Base-by-base conservation (phyloP, 2,797 vertebrate genomes). In the Austrolebias charrua region DNA sequence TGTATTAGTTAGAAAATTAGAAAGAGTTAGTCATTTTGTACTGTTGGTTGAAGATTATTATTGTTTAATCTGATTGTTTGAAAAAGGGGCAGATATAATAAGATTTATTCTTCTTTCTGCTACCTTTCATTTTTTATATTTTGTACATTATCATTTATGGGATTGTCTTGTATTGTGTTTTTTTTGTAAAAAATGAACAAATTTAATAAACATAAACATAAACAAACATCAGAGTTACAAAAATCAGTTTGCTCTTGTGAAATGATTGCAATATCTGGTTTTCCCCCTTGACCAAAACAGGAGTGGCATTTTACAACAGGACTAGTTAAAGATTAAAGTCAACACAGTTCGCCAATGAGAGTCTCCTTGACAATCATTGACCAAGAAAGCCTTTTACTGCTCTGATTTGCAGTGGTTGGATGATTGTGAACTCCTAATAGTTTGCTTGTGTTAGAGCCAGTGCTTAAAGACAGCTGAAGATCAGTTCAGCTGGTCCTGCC, bases 291-390 rank as follows among this genome's bases (percentile, higher is more conserved):
- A 55, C 58, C 52, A 66, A 29, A 6, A 67, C 55, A 76, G 76
- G 86, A 79, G 78, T 62, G 83, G 59, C 47, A 61, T 69, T 57
- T 45, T 61, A 55, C 50, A 53, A 53, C 14, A 51, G 20, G 20
- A 38, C 74, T 54, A 69, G 76, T 78, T 70, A 78, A 85, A 84
- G 72, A 73, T 77, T 74, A 69, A 76, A 55, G 60, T 76, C 49
- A 44, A 60, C 52, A 20, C 66, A 76, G 80, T 79, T 55, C 67
- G 48, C 42, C 0, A 9, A 68, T 49, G 71, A 57, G 76, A 59
- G 81, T 79, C 48, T 82, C 62, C 69, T 68, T 73, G 66, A 66
- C 79, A 87, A 63, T 81, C 63, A 84, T 88, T 86, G 63, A 80
- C 77, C 60, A 66, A 81, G 72, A 15, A 42, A 18, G 55, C 40